Evolutionary conservation across 2,888 invertebrate genomes (phyloP), one percentile per base, ranked within the genome.

Genomic region (Drosophila emarginata): DNA sequence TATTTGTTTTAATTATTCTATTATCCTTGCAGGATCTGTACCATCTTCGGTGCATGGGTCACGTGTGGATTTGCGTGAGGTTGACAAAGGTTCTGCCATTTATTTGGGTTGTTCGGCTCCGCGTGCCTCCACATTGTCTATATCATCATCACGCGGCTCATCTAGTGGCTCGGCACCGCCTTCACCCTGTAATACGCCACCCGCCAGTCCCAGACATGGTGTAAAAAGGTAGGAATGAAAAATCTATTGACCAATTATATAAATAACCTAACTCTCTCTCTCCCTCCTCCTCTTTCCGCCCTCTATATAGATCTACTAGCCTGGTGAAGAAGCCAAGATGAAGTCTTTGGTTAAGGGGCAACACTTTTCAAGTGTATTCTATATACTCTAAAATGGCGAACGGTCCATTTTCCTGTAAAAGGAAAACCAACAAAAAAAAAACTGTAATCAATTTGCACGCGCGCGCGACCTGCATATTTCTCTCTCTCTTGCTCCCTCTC

Each of bases 1-100:
- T 5, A 1, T 5, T 4, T 26, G 3, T 26, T 5, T 5, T 5
- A 4, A 4, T 26, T 5, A 5, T 26, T 26, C 1, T 26, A 5
- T 4, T 5, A 26, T 26, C 26, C 26, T 26, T 32, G 9, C 32
- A 32, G 95, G 94, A 72, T 94, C 95, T 18, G 94, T 95, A 53
- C 95, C 96, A 64, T 94, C 96, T 66, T 95, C 96, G 65, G 94
- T 95, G 83, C 95, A 95, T 40, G 93, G 94, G 40, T 96, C 96
- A 28, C 94, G 95, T 36, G 93, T 95, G 64, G 94, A 95, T 90
- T 91, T 96, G 75, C 93, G 93, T 54, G 94, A 94, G 64, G 92
- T 93, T 50, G 93, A 93, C 76, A 94, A 90, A 72, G 93, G 94
- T 32, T 93, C 94, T 66, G 94, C 94, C 9, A 93, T 94, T 81